phyloP scores from a whole-genome alignment of 1,140 invertebrate species.

The Bombus affinis region DNA sequence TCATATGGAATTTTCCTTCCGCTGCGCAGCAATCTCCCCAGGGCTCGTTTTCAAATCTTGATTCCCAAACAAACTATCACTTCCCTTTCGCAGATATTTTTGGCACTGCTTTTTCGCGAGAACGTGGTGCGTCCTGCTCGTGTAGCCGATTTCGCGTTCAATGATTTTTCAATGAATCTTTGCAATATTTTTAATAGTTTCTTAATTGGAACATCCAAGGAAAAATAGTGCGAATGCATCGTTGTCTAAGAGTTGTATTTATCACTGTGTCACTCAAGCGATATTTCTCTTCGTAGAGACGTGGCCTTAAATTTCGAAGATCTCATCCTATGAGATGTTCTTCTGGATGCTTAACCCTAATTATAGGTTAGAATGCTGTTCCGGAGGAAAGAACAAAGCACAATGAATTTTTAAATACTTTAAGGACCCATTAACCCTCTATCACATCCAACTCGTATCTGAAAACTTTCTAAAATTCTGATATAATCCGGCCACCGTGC shows the following conservation, averaged over 20 bases:
- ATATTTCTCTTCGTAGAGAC: too few species aligned
- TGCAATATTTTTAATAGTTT: too few species aligned
- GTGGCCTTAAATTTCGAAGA: too few species aligned
- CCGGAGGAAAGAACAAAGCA: too few species aligned
- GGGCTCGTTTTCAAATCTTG: background rate
- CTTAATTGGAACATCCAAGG: too few species aligned
- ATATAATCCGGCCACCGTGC: background rate
- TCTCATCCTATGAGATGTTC: too few species aligned
- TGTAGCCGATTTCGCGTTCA: background rate
- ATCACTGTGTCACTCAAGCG: too few species aligned
- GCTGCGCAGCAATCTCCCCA: background rate
- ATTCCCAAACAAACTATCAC: slow-evolving; percentile 8
- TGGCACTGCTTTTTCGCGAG: background rate
- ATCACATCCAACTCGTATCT: too few species aligned
- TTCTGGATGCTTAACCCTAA: too few species aligned
- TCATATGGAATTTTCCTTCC: slow-evolving; percentile 34
- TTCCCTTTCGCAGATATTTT: background rate
- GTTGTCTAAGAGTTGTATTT: too few species aligned
- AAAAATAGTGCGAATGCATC: too few species aligned
- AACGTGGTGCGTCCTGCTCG: background rate
- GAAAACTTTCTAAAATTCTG: slow-evolving; percentile 41
- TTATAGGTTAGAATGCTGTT: too few species aligned
- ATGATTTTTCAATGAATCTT: background rate
- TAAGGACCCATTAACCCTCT: background rate
- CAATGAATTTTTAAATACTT: background rate